A percentile compares a stretch with the other conserved stretches of the same genome.
phyloP scores from a whole-genome alignment of 1,140 invertebrate species.

The Atta colombica region DNA sequence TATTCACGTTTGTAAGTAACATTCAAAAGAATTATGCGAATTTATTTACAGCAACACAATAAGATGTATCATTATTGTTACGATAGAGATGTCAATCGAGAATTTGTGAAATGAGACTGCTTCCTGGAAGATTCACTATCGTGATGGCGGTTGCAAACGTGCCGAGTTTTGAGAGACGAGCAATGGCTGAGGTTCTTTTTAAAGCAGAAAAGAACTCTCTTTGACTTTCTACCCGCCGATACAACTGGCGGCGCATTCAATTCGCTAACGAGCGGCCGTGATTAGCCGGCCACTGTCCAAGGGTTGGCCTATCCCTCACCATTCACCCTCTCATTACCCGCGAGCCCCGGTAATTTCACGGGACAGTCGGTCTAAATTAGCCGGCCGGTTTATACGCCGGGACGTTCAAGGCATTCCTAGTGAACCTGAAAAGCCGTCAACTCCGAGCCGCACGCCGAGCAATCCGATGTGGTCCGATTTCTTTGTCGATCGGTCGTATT shows the following conservation, averaged over 20 bases:
- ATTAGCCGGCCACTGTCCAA: conserved; percentile 81
- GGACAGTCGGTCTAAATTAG: conserved; percentile 84
- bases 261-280: conserved; percentile 83
- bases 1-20: neutral
- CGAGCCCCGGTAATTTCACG: conserved; percentile 82
- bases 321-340: conserved; percentile 83
- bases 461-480: conserved; percentile 66
- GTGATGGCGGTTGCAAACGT: conserved; percentile 41
- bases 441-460: conserved; percentile 25
- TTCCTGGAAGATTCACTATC: conserved; percentile 20
- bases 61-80: neutral
- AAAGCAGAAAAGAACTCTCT: conserved; percentile 66
- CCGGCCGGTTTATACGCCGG: conserved; percentile 74
- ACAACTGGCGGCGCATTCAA: conserved; percentile 79
- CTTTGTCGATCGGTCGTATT: conserved; percentile 59
- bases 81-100: conserved; percentile 13
- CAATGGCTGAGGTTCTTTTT: conserved; percentile 41
- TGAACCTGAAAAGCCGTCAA: conserved; percentile 72
- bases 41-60: neutral
- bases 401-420: conserved; percentile 70
- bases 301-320: conserved; percentile 78
- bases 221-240: conserved; percentile 73
- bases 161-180: conserved; percentile 58
- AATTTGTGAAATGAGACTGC: conserved; percentile 21
- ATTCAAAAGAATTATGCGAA: neutral